Base-by-base conservation (phyloP, 2,113 vertebrate genomes). In the Takifugu bimaculatus region DNA sequence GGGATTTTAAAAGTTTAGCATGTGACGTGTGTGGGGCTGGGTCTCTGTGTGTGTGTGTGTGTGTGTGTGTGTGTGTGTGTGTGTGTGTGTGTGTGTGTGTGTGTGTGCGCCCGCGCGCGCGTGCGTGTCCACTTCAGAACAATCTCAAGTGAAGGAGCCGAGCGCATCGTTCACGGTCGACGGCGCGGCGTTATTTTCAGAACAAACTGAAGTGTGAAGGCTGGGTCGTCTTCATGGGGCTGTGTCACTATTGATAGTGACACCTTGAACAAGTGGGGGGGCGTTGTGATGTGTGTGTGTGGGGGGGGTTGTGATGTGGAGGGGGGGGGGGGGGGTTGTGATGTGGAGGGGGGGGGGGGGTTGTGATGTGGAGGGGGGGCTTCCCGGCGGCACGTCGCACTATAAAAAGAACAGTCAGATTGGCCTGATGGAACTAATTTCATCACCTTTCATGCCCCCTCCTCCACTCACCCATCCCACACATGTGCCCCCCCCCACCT, bases 391-490 rank as follows among this genome's bases (percentile, higher is more conserved):
- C 70, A 66, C 80, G 86, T 84, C 83, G 79, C 74, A 75, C 86
- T 78, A 86, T 88, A 87, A 88, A 89, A 87, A 84, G 83, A 87
- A 85, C 83, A 89, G 85, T 87, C 84, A 81, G 68, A 79, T 83
- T 63, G 71, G 81, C 75, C 81, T 80, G 82, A 88, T 88, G 83
- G 85, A 89, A 87, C 86, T 86, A 88, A 88, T 89, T 90, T 87
- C 81, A 88, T 85, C 77, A 74, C 80, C 84, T 89, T 88, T 86
- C 81, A 81, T 76, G 68, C 77, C 69, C 75, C 57, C 12, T 3
- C 55, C 60, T 66, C 69, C 74, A 59, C 63, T 60, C 67, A 57
- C 48, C 48, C 58, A 52, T 65, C 39, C 11, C 64, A 57, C 47
- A 14, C 65, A 43, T 43, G 44, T 10, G 43, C 72, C 58, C 52